Evolutionary conservation across 2,113 vertebrate genomes (phyloP), one percentile per base, ranked within the genome.

Genomic region (Muntiacus muntjak): DNA sequence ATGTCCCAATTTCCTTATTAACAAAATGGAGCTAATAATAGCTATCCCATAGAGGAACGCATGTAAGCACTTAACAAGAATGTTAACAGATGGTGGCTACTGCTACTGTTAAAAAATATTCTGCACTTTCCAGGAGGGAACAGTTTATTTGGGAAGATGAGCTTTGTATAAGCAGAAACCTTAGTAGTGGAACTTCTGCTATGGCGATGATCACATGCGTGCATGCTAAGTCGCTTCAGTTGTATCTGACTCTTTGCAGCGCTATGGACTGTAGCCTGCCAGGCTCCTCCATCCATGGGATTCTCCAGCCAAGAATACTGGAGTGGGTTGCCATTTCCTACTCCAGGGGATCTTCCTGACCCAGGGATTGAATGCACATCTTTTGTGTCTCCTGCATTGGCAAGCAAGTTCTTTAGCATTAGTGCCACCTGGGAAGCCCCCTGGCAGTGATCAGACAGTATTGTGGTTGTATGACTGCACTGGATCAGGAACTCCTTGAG

Each of bases 1-100:
- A 0, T 95, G 82, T 92, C 85, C 88, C 76, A 47, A 50, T 95
- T 95, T 97, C 87, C 92, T 97, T 96, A 94, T 96, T 97, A 98
- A 55, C 92, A 95, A 95, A 95, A 95, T 96, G 82, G 62, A 95
- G 76, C 76, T 97, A 96, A 90, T 97, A 97, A 98, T 97, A 96
- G 67, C 76, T 57, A 93, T 85, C 79, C 54, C 50, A 86, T 62
- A 94, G 95, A 96, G 76, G 81, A 88, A 95, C 21, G 13, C 54
- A 76, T 84, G 81, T 36, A 84, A 85, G 28, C 36, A 67, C 67
- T 92, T 94, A 92, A 81, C 60, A 94, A 88, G 87, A 89, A 62
- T 62, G 54, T 85, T 97, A 95, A 93, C 92, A 97, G 97, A 96
- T 97, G 94, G 96, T 91, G 81, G 58, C 90, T 86, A 97, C 67